Percentiles rank a stretch among this genome's conserved stretches.
phyloP scores from a whole-genome alignment of 2,797 vertebrate species.

The Smutsia temminckii region DNA sequence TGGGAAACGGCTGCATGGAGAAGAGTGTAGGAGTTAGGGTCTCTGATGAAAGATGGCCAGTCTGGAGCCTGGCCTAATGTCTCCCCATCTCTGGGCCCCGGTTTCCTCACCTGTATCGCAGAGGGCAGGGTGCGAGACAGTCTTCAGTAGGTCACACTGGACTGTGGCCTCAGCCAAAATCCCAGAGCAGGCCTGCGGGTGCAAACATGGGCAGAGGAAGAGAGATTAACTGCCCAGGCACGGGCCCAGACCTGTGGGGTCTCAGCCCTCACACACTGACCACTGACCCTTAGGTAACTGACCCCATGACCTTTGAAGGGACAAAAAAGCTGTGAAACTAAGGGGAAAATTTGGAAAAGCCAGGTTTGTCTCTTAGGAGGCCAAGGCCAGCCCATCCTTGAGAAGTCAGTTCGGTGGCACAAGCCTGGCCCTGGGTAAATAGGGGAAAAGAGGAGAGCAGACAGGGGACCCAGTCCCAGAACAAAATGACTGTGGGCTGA shows the following conservation, averaged over 20 bases:
- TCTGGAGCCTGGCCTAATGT: background rate
- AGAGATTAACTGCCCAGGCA: background rate
- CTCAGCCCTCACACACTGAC: background rate
- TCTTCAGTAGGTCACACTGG: background rate
- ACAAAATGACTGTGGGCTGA: conserved; percentile 21
- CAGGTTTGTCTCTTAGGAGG: background rate
- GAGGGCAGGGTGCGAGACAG: background rate
- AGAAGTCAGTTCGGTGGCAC: conserved; percentile 47
- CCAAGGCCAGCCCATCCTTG: background rate
- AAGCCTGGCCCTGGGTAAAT: conserved; percentile 1
- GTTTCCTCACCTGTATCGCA: background rate
- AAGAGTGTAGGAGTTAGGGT: background rate
- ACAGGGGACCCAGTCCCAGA: background rate
- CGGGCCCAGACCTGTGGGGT: background rate
- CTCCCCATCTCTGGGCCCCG: background rate
- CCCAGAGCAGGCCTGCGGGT: background rate
- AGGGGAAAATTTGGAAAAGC: conserved; percentile 11
- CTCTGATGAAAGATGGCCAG: background rate
- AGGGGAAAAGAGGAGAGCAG: background rate
- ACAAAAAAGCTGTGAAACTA: background rate
- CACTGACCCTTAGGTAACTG: background rate
- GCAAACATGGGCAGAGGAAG: background rate
- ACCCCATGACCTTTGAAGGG: background rate
- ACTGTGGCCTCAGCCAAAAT: conserved; percentile 7
- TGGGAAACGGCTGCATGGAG: background rate